Base-by-base conservation (phyloP, 1,140 invertebrate species). In the Drosophila pseudoobscura region DNA sequence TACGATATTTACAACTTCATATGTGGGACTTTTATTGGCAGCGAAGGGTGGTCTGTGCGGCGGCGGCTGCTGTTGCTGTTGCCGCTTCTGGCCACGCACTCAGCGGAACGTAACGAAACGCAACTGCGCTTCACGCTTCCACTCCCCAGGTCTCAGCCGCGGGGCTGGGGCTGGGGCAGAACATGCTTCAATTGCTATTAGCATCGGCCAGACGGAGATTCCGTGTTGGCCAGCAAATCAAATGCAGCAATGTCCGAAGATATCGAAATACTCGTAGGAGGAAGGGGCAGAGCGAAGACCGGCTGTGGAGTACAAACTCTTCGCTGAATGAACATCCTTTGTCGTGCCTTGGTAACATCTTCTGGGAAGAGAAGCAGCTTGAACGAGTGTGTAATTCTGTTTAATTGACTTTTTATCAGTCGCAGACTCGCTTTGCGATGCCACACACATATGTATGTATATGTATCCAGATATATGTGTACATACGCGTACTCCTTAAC, bases 51-150 rank as follows among this genome's bases (percentile, higher is more conserved):
- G 77, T 74, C 11, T 39, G 11, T 39, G 35, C 60, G 61, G 26
- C 26, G 45, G 60, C 52, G 39, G 57, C 47, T 64, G 54, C 53
- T 41, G 54, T 45, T 69, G 4, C 24, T 39, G 50, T 47, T 65
- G 54, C 53, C 47, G 55, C 51, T 69, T 58, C 54, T 64, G 78
- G 70, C 59, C 63, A 83, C 75, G 83, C 83, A 87, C 47, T 55
- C 82, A 87, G 68, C 83, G 55, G 75, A 87, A 83, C 83, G 83
- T 87, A 89, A 87, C 83, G 75, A 87, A 87, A 87, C 82, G 82
- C 82, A 87, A 88, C 83, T 88, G 83, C 83, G 78, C 82, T 88
- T 87, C 82, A 87, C 82, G 82, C 83, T 85, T 83, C 83, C 71
- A 74, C 53, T 64, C 31, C 8, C 70, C 68, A 56, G 56, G 17